Base-by-base conservation (phyloP, 2,797 vertebrate species). In the Siniperca scherzeri region DNA sequence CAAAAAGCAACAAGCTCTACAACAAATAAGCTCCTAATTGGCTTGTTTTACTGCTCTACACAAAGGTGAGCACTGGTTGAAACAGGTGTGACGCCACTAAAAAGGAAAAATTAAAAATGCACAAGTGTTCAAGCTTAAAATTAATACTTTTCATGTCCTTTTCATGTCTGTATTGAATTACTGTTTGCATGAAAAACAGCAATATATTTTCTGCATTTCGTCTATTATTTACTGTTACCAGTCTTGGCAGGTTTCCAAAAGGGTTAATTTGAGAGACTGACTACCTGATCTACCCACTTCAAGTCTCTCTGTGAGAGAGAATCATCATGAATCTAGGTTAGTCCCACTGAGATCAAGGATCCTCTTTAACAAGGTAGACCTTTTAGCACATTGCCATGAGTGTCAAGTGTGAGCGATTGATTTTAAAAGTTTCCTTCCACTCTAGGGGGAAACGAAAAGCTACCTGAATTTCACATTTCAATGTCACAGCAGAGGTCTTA, bases 271-370 rank as follows among this genome's bases (percentile, higher is more conserved):
- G 65, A 65, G 44, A 66, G 80, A 22, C 44, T 33, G 36, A 70
- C 83, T 76, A 62, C 81, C 81, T 81, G 61, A 66, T 57, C 53
- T 52, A 9, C 38, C 46, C 36, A 62, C 68, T 33, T 69, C 55
- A 50, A 5, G 27, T 65, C n/a, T 62, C 42, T 55, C 33, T n/a
- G 68, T 42, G 71, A 22, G 52, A 42, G 78, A 53, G 77, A 77
- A 48, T 67, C 68, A 36, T 33, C 40, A 10, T 56, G 50, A 80
- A 87, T 87, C 81, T 89, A 46, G 83, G 83, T 90, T 86, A 84
- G 81, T 80, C 79, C 83, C 74, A 46, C 42, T 70, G 73, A 86
- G 77, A 87, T 84, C 71, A 65, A 80, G 27, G 78, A 79, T 75
- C 60, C 66, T 74, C 64, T 71, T 64, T 69, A 42, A 74, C 69